Base-by-base conservation (phyloP, 1,140 invertebrate species). In the Euglossa dilemma region DNA sequence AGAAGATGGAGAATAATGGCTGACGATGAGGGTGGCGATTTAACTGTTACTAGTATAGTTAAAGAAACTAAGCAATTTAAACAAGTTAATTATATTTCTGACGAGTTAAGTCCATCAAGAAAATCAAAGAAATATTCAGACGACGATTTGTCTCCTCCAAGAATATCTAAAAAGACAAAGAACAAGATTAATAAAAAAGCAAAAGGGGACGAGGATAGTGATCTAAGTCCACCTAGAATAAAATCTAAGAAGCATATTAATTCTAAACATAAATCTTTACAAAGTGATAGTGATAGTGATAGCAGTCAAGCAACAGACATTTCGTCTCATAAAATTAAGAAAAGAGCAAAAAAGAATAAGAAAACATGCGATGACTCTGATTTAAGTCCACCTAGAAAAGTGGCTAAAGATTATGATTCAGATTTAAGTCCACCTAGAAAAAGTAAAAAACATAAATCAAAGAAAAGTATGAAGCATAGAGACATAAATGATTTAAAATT, bases 1-100 rank as follows among this genome's bases (percentile, higher is more conserved):
- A 95, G 95, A 79, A 96, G 96, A 90, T 98, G 97, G 97, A 97
- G 96, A 94, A 95, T 96, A 64, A 94, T 97, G 75, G 93, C 92
- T 8, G 92, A 94, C 76, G 92, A 94, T 66, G 92, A 92, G 36
- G 92, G 92, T 66, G 92, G 91, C 20, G 92, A 93, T 50, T 85
- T 93, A 36, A 84, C 88, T 16, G 81, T 93, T 64, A 59, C 70
- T 64, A 86, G 89, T 83, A 85, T 36, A 54, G 59, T 85, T 12
- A 86, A 74, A 82, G 52, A 89, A 16, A 86, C 3, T 47, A 66
- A 72, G 28, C 28, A 71, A 63, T 76, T 52, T 1, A 76, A n/a
- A 6, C 28, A 67, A 36, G 9, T 18, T 52, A 56, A 43, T 2
- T 36, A 61, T 18, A 28, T 70, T n/a, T 74, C 43, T 36, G 74